Percentiles rank a stretch among this genome's conserved stretches.
These are phyloP conservation scores for Protophormia terraenovae DNA, from an alignment of 2,888 invertebrate genomes.

Conservation along the genomic window DNA sequence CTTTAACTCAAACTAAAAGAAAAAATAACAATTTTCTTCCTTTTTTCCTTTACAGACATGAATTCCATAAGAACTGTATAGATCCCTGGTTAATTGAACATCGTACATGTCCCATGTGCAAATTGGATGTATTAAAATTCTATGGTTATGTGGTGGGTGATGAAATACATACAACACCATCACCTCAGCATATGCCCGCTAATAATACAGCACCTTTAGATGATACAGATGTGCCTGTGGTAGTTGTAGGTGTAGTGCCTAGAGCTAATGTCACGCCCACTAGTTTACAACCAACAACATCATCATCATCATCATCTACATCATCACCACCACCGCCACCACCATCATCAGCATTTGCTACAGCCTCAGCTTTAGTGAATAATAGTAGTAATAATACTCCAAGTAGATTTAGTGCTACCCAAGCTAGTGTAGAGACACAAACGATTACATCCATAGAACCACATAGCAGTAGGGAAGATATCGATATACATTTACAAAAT, in stretches of 20 bases:
- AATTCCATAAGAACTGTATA: constrained; percentile 97
- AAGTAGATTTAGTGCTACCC: constrained; percentile 60
- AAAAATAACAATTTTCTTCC: neutral
- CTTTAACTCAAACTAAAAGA: neutral
- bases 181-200: constrained; percentile 73
- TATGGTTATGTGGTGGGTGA: constrained; percentile 92
- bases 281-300: neutral
- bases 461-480: constrained; percentile 59
- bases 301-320: constrained; percentile 14
- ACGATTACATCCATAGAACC: constrained; percentile 58
- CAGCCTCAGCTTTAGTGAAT: constrained; percentile 49
- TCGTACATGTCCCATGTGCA: constrained; percentile 98
- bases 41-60: constrained; percentile 86
- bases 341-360: constrained; percentile 22
- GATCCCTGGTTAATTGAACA: constrained; percentile 98
- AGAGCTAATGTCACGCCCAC: constrained; percentile 47
- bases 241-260: constrained; percentile 74
- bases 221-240: constrained; percentile 74
- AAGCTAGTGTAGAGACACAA: constrained; percentile 65
- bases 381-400: constrained; percentile 57
- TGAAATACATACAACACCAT: constrained; percentile 78
- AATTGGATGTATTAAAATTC: constrained; percentile 95
- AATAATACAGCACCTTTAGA: constrained; percentile 59
- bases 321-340: neutral
- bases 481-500: constrained; percentile 48